These are phyloP conservation scores for Globodera ellingtonae DNA, from an alignment of 1,140 invertebrate genomes.

Conservation along the genomic window DNA sequence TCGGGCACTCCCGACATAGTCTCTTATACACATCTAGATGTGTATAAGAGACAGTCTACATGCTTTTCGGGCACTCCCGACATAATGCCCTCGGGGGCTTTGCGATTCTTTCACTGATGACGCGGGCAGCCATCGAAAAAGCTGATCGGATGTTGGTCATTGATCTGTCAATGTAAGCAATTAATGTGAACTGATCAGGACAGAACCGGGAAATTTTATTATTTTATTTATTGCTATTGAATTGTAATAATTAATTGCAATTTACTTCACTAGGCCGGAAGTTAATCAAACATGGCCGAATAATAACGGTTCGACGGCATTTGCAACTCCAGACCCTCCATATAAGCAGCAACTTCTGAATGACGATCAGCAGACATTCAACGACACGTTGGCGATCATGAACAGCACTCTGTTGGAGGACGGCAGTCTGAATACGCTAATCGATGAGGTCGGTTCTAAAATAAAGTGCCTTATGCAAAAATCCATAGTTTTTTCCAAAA, in stretches of 20 bases:
- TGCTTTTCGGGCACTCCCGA: constrained; percentile 62
- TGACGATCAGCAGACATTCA: background rate
- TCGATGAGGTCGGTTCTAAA: constrained; percentile 22
- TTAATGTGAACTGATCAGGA: background rate
- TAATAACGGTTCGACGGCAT: background rate
- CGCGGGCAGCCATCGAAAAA: constrained; percentile 45
- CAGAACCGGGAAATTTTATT: background rate
- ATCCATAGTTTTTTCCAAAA: too few relatives aligned
- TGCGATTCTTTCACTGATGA: constrained; percentile 53
- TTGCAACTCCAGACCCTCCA: constrained; percentile 5
- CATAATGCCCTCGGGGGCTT: constrained; percentile 56
- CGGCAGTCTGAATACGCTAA: background rate
- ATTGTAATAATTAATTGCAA: background rate
- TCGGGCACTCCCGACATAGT: constrained; percentile 62
- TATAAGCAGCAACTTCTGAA: background rate
- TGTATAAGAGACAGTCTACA: too few relatives aligned
- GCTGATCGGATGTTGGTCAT: constrained; percentile 26
- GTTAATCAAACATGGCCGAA: background rate
- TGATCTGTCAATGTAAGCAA: constrained; percentile 6
- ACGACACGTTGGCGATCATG: constrained; percentile 26
- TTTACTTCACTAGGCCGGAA: background rate
- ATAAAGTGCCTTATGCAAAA: background rate
- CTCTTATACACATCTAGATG: too few relatives aligned
- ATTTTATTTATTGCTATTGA: background rate
- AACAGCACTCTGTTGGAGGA: constrained; percentile 16